phyloP scores from a whole-genome alignment of 2,113 vertebrate genomes.

The Uria lomvia region DNA sequence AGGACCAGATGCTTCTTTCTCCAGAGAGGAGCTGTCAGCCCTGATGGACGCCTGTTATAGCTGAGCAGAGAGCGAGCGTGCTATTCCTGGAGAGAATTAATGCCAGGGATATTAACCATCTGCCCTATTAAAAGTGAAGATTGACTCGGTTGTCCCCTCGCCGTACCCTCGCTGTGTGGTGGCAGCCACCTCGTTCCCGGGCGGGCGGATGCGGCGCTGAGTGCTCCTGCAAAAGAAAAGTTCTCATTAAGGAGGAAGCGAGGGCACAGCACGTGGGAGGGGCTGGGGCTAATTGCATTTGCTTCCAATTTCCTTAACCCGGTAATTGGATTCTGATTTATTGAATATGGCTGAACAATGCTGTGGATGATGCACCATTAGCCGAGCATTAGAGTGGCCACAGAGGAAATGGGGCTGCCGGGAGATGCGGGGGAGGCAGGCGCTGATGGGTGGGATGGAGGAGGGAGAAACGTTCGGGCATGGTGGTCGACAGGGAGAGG shows the following conservation, averaged over 20 bases:
- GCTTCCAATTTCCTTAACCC: conserved; percentile 70
- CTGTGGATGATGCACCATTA: conserved; percentile 52
- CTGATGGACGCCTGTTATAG: conserved; percentile 44
- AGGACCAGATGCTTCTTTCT: conserved; percentile 57
- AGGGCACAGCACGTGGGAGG: conserved; percentile 54
- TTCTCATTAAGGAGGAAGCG: conserved; percentile 60
- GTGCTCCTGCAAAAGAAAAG: background rate
- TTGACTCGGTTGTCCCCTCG: background rate
- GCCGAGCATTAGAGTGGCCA: conserved; percentile 24
- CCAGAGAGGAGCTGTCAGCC: conserved; percentile 25
- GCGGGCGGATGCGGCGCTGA: rapidly evolving
- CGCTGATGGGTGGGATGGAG: background rate
- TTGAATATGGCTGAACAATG: conserved; percentile 43
- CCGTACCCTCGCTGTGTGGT: rapidly evolving
- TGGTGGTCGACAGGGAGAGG: background rate
- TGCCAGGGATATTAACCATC: conserved; percentile 48
- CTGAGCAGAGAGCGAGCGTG: background rate
- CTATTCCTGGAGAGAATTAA: conserved; percentile 53
- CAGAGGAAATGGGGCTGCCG: background rate
- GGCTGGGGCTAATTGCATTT: conserved; percentile 72
- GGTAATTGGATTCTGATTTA: conserved; percentile 77
- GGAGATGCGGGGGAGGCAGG: background rate
- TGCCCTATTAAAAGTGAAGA: conserved; percentile 33
- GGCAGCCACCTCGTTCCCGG: background rate
- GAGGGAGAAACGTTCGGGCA: background rate